These are phyloP conservation scores for Drosophila baimaii DNA, from an alignment of 1,140 invertebrate genomes.

Conservation along the genomic window DNA sequence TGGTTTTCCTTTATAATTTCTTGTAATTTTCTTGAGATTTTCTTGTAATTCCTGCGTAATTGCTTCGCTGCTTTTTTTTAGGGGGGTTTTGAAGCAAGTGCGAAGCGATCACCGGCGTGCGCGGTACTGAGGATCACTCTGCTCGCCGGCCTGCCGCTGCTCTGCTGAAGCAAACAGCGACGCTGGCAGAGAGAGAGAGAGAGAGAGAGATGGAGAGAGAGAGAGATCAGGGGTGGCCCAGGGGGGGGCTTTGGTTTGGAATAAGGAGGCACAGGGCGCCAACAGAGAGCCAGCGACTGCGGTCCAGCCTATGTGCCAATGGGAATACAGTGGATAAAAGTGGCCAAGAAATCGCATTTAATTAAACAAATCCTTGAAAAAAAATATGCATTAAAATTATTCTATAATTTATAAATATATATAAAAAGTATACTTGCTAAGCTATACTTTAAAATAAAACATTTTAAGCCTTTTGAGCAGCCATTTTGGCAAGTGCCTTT, in stretches of 20 bases:
- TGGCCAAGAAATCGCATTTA: background rate
- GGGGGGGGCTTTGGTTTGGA: background rate
- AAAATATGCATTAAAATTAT: background rate
- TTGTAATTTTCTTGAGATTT: constrained; percentile 1
- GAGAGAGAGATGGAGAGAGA: background rate
- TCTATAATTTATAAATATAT: no score
- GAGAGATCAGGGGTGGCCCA: background rate
- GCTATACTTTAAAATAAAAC: no score
- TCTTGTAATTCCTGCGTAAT: constrained; percentile 8
- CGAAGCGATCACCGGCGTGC: constrained; percentile 77
- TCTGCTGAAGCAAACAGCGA: constrained; percentile 19
- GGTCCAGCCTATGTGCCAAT: constrained; percentile 30
- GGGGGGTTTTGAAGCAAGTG: constrained; percentile 55
- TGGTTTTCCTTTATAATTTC: background rate
- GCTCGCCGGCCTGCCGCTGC: constrained; percentile 18
- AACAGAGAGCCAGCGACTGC: constrained; percentile 7
- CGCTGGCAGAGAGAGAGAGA: constrained; percentile 7
- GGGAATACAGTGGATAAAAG: constrained; percentile 22
- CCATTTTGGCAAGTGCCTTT: no score
- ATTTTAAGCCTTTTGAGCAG: no score
- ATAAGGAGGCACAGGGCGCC: background rate
- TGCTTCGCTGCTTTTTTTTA: constrained; percentile 8
- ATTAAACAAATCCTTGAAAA: background rate
- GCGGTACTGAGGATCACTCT: constrained; percentile 74
- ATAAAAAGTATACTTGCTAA: no score